A percentile compares a stretch with the other conserved stretches of the same genome.
Conservation (phyloP, 2,113 vertebrate species). For the Charina bottae region DNA sequence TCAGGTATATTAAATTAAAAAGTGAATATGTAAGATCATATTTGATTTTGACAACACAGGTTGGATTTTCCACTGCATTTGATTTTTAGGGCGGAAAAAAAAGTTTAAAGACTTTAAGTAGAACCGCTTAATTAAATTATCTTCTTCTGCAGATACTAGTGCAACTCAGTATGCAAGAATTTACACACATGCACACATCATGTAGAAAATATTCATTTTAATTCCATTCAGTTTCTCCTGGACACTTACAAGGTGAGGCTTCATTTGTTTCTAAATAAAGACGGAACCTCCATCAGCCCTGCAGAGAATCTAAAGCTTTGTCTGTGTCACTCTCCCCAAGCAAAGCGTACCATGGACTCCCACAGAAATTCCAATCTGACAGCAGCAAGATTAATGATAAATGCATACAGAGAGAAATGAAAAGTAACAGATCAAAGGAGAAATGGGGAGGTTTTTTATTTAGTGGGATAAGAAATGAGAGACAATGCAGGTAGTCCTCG, state of each 20-base stretch:
- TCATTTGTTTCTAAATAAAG: conserved; percentile 13
- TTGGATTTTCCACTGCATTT: background rate
- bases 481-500: too few relatives aligned
- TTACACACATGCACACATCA: background rate
- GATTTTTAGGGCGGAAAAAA: background rate
- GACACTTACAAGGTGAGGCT: background rate
- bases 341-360: background rate
- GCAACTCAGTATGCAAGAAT: background rate
- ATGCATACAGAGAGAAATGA: background rate
- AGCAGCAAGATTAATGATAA: background rate
- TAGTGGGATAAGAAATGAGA: too few relatives aligned
- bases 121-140: conserved; percentile 41
- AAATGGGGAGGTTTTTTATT: background rate
- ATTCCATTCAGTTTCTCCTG: conserved; percentile 4
- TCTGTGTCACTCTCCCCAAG: background rate
- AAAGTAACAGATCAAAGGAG: background rate
- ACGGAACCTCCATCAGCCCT: background rate
- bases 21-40: background rate
- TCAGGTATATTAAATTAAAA: background rate
- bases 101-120: conserved; percentile 35
- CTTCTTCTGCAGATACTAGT: conserved; percentile 4
- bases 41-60: background rate
- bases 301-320: background rate
- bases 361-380: background rate
- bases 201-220: background rate